Percentiles rank a stretch among this genome's conserved stretches.
phyloP scores from a whole-genome alignment of 1,140 invertebrate species.

The Pseudoatta argentina region DNA sequence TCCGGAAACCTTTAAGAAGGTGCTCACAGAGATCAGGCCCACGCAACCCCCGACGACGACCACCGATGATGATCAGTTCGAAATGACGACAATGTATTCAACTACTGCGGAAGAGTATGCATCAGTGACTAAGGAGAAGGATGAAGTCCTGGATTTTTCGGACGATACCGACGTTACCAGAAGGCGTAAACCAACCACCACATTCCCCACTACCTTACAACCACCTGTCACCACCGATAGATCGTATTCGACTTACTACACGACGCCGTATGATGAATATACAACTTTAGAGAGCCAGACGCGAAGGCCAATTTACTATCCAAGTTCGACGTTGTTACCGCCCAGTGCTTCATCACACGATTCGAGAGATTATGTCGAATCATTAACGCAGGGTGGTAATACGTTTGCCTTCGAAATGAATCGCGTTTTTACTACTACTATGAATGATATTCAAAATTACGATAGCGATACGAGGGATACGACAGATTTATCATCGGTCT shows the following conservation, averaged over 20 bases:
- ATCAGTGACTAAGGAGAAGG: constrained; percentile 88
- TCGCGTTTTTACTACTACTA: constrained; percentile 75
- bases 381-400: constrained; percentile 79
- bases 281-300: constrained; percentile 65
- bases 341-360: constrained; percentile 33
- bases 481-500: constrained; percentile 69
- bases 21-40: constrained; percentile 91
- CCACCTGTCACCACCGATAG: constrained; percentile 59
- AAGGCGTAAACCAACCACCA: constrained; percentile 84
- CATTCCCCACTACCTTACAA: constrained; percentile 74
- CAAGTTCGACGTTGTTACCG: constrained; percentile 46
- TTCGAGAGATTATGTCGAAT: constrained; percentile 32
- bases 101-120: constrained; percentile 83
- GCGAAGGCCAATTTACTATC: constrained; percentile 47
- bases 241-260: constrained; percentile 35
- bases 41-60: constrained; percentile 89
- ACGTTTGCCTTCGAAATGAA: constrained; percentile 80
- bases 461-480: constrained; percentile 65
- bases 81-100: constrained; percentile 75
- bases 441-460: constrained; percentile 72
- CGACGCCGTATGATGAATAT: constrained; percentile 75
- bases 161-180: constrained; percentile 86
- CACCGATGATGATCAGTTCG: constrained; percentile 35
- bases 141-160: constrained; percentile 92
- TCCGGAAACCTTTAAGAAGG: constrained; percentile 91